Evolutionary conservation across 2,888 invertebrate species (phyloP), one percentile per base, ranked within the genome.

Genomic region (Tenodera sinensis): DNA sequence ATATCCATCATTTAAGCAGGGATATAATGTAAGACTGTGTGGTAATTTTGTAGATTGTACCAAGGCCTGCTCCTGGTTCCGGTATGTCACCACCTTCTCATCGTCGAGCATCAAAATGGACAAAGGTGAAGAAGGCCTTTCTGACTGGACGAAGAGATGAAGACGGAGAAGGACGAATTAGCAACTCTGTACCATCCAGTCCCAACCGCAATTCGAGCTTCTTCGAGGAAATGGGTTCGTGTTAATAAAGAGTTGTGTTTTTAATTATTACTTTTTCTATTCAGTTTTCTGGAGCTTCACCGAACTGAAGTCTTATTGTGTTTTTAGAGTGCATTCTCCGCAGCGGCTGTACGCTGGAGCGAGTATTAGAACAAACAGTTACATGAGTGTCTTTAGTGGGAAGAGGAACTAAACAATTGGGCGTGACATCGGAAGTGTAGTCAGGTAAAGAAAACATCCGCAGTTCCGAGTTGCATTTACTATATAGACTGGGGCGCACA

Each of bases 101-200:
- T 30, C 90, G 91, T 42, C 94, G 95, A 28, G 94, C 95, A 91
- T 96, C 96, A 90, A 96, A 96, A 93, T 97, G 97, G 97, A 95
- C 95, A 85, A 96, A 96, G 92, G 96, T 96, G 90, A 96, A 97
- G 93, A 94, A 96, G 92, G 96, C 96, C 54, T 96, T 96, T 93
- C 94, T 96, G 89, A 95, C 95, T 0, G 82, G 89, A 47, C 89
- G 89, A 81, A 85, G 89, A 81, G 9, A 42, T 42, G 90, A 90
- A 81, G 91, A 90, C 15, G 91, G 90, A 81, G 90, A 90, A 85
- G 90, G 91, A 30, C 89, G 91, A 91, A 28, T 91, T 91, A 88
- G 90, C 88, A 90, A 89, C 4, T 96, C 96, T 8, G 96, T 96
- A 28, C 96, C 96, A 0, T 96, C 96, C 90, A 96, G 96, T 92